Base-by-base conservation (phyloP, 2,888 invertebrate genomes). In the Trypoxylon attenuatum region DNA sequence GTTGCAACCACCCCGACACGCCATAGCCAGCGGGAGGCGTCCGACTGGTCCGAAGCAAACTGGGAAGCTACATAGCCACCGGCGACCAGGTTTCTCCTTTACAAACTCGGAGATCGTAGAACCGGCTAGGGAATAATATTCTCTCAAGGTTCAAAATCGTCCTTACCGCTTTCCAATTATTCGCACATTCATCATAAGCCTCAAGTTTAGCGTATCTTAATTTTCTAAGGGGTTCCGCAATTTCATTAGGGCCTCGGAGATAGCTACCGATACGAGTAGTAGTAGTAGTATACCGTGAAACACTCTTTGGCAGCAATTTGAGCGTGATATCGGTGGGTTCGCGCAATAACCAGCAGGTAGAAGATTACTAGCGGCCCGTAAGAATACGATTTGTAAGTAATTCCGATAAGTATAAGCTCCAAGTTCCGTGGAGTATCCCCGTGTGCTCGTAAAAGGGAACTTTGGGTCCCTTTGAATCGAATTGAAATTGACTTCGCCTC, bases 1-100 rank as follows among this genome's bases (percentile, higher is more conserved):
- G 82, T 82, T 82, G 82, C 82, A 80, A 80, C 79, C 76, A 80
- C 74, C 76, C 74, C 72, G 67, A 73, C 65, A 67, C 53, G 60
- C 64, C 63, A 62, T 69, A 68, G 69, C 71, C 75, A 77, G 74
- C 75, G 69, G 73, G 69, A 68, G 71, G 66, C 69, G 68, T 73
- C 59, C 63, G 59, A 73, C 71, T 68, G 66, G 70, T 73, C 66
- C 63, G 61, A 42, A 47, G 59, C 39, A 27, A 61, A 63, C 63
- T 25, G 57, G 59, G 61, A 62, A 65, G 53, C 62, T 55, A 54
- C 57, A 16, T 52, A 69, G 47, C 64, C 64, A 69, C 38, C 18
- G 64, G 33, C 63, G 27, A 41, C 3, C 41, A 38, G 42, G 64
- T 54, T 52, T 57, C 58, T 57, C 60, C 49, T 55, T 58, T 16